phyloP scores from a whole-genome alignment of 2,888 invertebrate species.

The Standfussiana lucernea region DNA sequence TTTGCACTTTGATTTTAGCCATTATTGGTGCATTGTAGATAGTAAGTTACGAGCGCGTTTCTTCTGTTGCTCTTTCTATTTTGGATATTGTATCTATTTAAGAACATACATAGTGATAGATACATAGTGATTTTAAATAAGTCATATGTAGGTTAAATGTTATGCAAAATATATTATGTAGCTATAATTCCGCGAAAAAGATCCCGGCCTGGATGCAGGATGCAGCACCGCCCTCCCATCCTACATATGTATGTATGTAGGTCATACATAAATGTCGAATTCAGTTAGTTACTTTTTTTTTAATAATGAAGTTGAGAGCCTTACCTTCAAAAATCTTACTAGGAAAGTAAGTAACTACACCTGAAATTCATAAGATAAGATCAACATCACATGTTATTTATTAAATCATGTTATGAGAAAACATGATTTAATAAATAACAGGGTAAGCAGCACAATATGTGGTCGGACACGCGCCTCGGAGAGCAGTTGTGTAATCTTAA shows the following conservation, averaged over 20 bases:
- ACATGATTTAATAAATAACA: slow-evolving; percentile 7
- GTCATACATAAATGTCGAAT: neutral
- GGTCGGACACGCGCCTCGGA: slow-evolving; percentile 11
- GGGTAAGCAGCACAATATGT: slow-evolving; percentile 18
- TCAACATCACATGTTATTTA: no score
- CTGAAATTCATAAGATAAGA: slow-evolving; percentile 6
- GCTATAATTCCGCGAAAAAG: no score
- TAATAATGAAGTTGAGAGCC: neutral
- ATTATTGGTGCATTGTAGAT: slow-evolving; percentile 47
- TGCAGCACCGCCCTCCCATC: no score
- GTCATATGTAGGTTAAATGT: neutral
- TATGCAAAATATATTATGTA: no score
- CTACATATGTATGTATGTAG: no score
- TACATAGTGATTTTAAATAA: neutral
- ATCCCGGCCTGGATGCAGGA: no score
- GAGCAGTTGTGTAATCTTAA: slow-evolving; percentile 23
- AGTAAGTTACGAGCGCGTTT: slow-evolving; percentile 15
- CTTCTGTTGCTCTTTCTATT: slow-evolving; percentile 3
- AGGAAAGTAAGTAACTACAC: neutral
- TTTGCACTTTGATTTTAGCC: slow-evolving; percentile 57
- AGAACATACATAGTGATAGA: neutral
- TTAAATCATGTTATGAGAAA: slow-evolving; percentile 1
- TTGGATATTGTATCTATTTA: neutral
- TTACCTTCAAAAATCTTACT: neutral
- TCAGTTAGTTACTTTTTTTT: neutral